Percentiles rank a stretch among this genome's conserved stretches.
Evolutionary conservation across 2,113 vertebrate species (phyloP).

Genomic region (Oncorhynchus tshawytscha): DNA sequence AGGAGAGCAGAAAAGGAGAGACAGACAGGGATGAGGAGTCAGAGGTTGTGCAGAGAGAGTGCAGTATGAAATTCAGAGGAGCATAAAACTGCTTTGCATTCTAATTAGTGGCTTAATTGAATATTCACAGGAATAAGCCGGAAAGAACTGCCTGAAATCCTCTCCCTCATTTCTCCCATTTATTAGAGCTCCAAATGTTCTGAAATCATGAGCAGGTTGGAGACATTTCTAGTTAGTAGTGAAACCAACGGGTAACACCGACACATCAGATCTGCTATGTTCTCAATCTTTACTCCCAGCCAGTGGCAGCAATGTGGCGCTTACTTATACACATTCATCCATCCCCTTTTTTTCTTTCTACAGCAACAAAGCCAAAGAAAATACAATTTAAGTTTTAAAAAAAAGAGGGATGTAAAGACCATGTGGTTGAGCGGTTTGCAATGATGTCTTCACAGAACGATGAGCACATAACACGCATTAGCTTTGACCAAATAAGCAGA

Average conservation of each 20-base stretch:
- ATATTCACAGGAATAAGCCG: constrained; percentile 56
- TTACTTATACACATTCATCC: constrained; percentile 51
- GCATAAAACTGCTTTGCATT: constrained; percentile 65
- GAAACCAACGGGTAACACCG: constrained; percentile 32
- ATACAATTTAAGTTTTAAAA: not conserved
- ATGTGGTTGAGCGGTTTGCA: constrained; percentile 38
- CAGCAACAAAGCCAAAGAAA: constrained; percentile 18
- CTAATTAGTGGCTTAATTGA: constrained; percentile 72
- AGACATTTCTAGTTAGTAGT: constrained; percentile 65
- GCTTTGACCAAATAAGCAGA: constrained; percentile 47
- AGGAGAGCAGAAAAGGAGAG: constrained; percentile 21
- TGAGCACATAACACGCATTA: constrained; percentile 36
- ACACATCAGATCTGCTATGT: constrained; percentile 55
- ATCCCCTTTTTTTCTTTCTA: constrained; percentile 28
- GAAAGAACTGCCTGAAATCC: constrained; percentile 53
- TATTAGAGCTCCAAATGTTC: constrained; percentile 63
- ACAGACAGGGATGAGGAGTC: not conserved
- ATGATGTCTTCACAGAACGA: constrained; percentile 56
- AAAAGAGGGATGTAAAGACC: not conserved
- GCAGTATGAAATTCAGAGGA: constrained; percentile 57
- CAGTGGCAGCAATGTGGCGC: constrained; percentile 25
- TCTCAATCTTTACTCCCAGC: constrained; percentile 15
- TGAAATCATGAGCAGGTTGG: constrained; percentile 59
- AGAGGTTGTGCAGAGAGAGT: not conserved
- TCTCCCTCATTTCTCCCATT: constrained; percentile 44